Conservation (phyloP, 1,140 invertebrate genomes). For the Drosophila sp. region DNA sequence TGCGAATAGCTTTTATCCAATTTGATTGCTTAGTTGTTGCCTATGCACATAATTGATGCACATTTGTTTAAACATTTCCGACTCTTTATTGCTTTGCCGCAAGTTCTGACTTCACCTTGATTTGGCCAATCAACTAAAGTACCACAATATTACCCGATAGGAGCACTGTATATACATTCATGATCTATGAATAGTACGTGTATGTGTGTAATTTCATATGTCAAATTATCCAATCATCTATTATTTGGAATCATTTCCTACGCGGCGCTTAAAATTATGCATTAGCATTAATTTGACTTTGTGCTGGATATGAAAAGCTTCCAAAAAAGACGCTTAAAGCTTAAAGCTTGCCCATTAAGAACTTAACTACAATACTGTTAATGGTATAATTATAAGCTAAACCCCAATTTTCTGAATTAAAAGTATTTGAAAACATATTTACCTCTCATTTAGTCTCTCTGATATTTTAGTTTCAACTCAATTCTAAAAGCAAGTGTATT, state of each 20-base stretch:
- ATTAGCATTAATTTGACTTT: conserved; percentile 3
- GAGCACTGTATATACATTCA: not conserved
- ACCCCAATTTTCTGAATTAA: too few relatives aligned
- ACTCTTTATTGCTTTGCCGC: conserved; percentile 1
- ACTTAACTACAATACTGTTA: not conserved
- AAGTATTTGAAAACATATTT: too few relatives aligned
- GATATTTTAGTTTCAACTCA: not conserved
- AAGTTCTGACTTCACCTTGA: conserved; percentile 19
- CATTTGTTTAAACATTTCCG: conserved; percentile 14
- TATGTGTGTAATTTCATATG: not conserved
- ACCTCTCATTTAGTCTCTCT: too few relatives aligned
- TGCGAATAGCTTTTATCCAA: not conserved
- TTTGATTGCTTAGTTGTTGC: not conserved
- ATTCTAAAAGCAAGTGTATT: conserved; percentile 6
- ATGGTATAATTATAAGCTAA: too few relatives aligned
- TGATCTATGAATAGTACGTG: not conserved
- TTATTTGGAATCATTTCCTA: conserved; percentile 1
- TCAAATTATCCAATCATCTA: not conserved
- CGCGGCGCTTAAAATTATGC: conserved; percentile 6
- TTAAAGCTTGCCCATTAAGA: not conserved
- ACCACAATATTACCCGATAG: not conserved
- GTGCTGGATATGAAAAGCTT: not conserved
- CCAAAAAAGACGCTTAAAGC: not conserved
- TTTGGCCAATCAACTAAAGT: conserved; percentile 23
- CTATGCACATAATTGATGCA: conserved; percentile 8